Base-by-base conservation (phyloP, 1,140 invertebrate genomes). In the Pseudomyrmex sp. region DNA sequence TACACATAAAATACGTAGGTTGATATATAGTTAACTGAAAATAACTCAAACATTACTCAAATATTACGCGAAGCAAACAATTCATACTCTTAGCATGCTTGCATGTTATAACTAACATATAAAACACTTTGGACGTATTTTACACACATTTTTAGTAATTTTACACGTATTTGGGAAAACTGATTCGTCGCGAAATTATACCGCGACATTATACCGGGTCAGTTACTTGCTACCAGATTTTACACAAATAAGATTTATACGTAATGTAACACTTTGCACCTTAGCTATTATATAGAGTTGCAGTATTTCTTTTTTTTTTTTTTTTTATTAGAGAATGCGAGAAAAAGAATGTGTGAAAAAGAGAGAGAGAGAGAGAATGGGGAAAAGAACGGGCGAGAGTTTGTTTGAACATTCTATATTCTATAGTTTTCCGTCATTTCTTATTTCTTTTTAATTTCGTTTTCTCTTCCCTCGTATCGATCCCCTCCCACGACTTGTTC, bases 121-220 rank as follows among this genome's bases (percentile, higher is more conserved):
- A 91, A 89, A 83, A 90, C 83, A 87, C 84, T 92, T 93, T 93
- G 92, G 91, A 91, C 93, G 91, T 88, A 93, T 93, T 35, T 93
- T 93, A 94, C 91, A 93, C 82, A 72, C 82, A 72, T 92, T 93
- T 93, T 84, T 93, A 93, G 83, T 77, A 87, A 91, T 92, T 93
- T 76, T 93, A 94, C 85, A 89, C 87, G 66, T 82, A 85, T 66
- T 54, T 65, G 26, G 46, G n/a, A 2, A 65, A 65, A 66, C 58
- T 65, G 48, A 76, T 63, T 35, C 35, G 35, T 35, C 35, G 50
- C 15, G 56, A 59, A 69, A 8, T 69, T 69, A 26, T 69, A 26
- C 9, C 26, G 18, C 15, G 23, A 63, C 15, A 23, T 58, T 20
- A 18, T 18, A 56, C 23, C 44, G 13, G 23, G 44, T 58, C 9